Base-by-base conservation (phyloP, 2,113 vertebrate species). In the Miniopterus natalensis region DNA sequence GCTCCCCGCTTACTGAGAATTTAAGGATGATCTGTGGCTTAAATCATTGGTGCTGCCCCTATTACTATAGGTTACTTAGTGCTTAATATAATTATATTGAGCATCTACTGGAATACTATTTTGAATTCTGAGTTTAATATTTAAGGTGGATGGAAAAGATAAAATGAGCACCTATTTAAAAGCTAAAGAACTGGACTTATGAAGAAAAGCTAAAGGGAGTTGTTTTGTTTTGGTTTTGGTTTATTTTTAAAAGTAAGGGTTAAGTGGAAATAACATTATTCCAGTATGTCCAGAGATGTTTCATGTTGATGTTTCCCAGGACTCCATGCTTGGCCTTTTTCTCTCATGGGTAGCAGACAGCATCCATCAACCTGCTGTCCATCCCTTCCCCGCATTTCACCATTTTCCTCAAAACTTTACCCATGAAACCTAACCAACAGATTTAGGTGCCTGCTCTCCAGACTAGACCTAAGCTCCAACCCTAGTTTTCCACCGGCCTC, bases 41-140 rank as follows among this genome's bases (percentile, higher is more conserved):
- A 85, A 55, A 78, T 84, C 66, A 61, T 71, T 86, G 79, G 73
- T 95, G 65, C 42, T 79, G 36, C 77, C 31, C 36, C 40, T 89
- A 49, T 42, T 75, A 55, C 47, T 68, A 81, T n/a, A 47, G 77
- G 63, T 88, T 77, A 81, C 29, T 87, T 91, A 78, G 31, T 86
- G 73, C 45, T 94, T 88, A 90, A 61, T 95, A 78, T 71, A 84
- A 74, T 63, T 83, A 89, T 20, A 63, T 3, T 42, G 57, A 90
- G 8, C 20, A 81, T 65, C 95, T 94, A 83, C 29, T 57, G 59
- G 47, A 96, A 90, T 81, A 80, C 4, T 90, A 84, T 63, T 93
- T 95, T 95, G 42, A 95, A 40, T 79, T 96, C 36, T 86, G 42
- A 94, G 14, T 85, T 94, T 84, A 92, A 84, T 95, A 71, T 92